phyloP scores from a whole-genome alignment of 2,888 invertebrate genomes.

The Hypomecis punctinalis region DNA sequence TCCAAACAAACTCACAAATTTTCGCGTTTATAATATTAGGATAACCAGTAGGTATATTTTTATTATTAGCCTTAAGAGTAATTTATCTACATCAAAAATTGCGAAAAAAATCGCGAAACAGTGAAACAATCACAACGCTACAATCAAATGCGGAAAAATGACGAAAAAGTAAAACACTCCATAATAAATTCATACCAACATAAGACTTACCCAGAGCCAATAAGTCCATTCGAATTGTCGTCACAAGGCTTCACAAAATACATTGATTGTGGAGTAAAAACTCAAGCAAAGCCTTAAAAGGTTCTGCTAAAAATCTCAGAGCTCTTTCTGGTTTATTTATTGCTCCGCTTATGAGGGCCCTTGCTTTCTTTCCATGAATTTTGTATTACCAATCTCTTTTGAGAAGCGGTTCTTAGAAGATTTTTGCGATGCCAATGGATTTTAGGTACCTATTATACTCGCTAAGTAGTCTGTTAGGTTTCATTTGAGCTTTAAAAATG shows the following conservation, averaged over 20 bases:
- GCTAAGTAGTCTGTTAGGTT: slow-evolving; percentile 28
- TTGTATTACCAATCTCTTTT: slow-evolving; percentile 46
- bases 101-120: no score
- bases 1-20: no score
- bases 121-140: no score
- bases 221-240: slow-evolving; percentile 17
- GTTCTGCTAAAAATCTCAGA: slow-evolving; percentile 43
- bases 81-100: no score
- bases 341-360: slow-evolving; percentile 43
- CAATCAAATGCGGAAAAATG: no score
- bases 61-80: no score
- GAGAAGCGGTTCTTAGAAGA: slow-evolving; percentile 27
- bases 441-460: slow-evolving; percentile 29
- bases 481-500: slow-evolving; percentile 12
- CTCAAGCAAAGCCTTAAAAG: slow-evolving; percentile 33
- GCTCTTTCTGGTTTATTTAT: slow-evolving; percentile 45
- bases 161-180: background rate
- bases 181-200: slow-evolving; percentile 1
- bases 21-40: no score
- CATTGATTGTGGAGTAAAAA: slow-evolving; percentile 34
- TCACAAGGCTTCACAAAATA: slow-evolving; percentile 27
- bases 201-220: background rate
- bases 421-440: slow-evolving; percentile 28
- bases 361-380: slow-evolving; percentile 47
- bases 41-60: no score